Conservation (phyloP, 64 coral and sea anemone genomes). For the Cladopsammia gracilis region DNA sequence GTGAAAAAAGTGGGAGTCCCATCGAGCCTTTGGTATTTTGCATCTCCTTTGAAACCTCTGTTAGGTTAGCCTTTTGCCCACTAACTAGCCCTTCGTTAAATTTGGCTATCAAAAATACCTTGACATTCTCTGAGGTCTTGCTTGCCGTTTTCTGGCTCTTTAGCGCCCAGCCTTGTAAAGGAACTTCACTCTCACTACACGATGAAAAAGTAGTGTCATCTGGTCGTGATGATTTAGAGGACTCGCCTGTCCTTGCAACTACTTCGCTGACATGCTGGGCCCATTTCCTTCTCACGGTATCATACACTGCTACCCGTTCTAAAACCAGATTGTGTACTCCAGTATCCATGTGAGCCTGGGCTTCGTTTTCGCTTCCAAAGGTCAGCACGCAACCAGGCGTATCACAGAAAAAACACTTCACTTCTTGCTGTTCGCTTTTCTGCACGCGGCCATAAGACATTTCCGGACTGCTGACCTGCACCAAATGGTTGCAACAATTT, state of each 20-base stretch:
- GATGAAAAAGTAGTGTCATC: neutral
- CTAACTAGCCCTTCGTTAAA: slow-evolving; percentile 14
- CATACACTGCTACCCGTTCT: slow-evolving; percentile 23
- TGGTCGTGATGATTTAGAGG: neutral
- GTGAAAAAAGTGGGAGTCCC: neutral
- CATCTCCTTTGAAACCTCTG: slow-evolving; percentile 39
- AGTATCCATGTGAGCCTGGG: slow-evolving; percentile 31
- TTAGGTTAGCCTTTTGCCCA: slow-evolving; percentile 35
- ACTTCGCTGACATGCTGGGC: neutral
- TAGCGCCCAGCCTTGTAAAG: neutral
- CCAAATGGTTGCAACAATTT: slow-evolving; percentile 4
- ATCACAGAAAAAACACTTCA: slow-evolving; percentile 23
- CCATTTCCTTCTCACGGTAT: slow-evolving; percentile 23
- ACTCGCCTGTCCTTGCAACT: neutral
- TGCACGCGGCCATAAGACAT: neutral
- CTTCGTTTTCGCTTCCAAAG: slow-evolving; percentile 11
- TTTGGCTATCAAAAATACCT: slow-evolving; percentile 10
- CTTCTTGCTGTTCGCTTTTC: neutral
- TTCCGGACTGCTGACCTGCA: neutral
- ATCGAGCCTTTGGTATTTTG: neutral
- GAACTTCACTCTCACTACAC: neutral
- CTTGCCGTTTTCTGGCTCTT: neutral
- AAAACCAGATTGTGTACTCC: slow-evolving; percentile 18
- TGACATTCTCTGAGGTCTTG: slow-evolving; percentile 11
- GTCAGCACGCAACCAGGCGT: slow-evolving; percentile 16